Base-by-base conservation (phyloP, 2,113 vertebrate species). In the Ceyx cyanopectus region DNA sequence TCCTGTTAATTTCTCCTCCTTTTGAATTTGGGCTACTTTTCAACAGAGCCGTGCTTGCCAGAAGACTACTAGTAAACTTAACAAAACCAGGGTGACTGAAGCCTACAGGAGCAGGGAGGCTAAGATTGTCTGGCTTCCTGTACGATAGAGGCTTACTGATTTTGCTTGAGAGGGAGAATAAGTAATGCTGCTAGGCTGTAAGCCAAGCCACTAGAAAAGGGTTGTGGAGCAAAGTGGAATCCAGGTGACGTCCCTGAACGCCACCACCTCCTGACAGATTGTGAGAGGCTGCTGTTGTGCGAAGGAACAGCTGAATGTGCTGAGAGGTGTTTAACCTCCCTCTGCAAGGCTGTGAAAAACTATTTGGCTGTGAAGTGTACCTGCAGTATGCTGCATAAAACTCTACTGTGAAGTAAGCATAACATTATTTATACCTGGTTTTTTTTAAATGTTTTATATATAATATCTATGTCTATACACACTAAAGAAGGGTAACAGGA, bases 161-260 rank as follows among this genome's bases (percentile, higher is more conserved):
- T 77, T 75, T 75, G 67, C 70, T 85, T 76, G 53, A 72, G 74
- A 65, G 5, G 12, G 41, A 68, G 61, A 87, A 68, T 58, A 81
- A 77, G 43, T 86, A 90, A 83, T 0, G 5, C 73, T 83, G 57
- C 83, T 81, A 74, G 80, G 86, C 77, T 92, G 34, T 61, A 63
- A 89, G 91, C 83, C 89, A 87, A 84, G 66, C 22, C 62, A 24
- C 84, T 63, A 87, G 89, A 67, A 68, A 45, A 90, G 69, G 37
- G 54, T 40, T 69, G 79, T 76, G 58, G 45, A 57, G 61, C 32
- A 81, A 78, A 92, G 34, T 43, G 61, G 65, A 86, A 75, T 81
- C 61, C 84, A 92, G 89, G 84, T 2, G 0, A 90, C 58, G 81
- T 74, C 83, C 51, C 51, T 27, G 58, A 88, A 58, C 26, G 30